phyloP scores from a whole-genome alignment of 1,140 invertebrate genomes.

The Conus betulinus region DNA sequence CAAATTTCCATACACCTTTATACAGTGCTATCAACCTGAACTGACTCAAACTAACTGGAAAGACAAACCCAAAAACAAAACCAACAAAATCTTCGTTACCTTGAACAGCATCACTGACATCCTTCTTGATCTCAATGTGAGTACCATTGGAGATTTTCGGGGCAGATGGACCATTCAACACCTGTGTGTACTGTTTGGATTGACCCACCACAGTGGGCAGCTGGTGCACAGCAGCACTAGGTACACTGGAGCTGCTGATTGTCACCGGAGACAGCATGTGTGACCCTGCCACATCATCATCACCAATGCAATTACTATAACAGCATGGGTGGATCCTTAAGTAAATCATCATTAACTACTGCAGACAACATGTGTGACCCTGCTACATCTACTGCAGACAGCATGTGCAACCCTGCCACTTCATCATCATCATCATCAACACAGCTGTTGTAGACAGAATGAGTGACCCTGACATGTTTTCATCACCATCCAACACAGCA shows the following conservation, averaged over 20 bases:
- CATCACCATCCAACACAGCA: no score
- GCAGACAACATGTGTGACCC: no score
- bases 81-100: constrained; percentile 33
- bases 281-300: constrained; percentile 57
- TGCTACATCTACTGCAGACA: constrained; percentile 38
- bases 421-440: not conserved
- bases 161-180: constrained; percentile 64
- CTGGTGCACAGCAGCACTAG: constrained; percentile 66
- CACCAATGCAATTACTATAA: not conserved
- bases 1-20: no score
- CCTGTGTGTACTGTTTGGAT: constrained; percentile 69
- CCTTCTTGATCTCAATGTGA: constrained; percentile 69
- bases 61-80: no score
- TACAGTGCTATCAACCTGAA: no score
- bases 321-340: no score
- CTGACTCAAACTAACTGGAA: no score
- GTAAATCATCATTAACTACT: no score
- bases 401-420: not conserved
- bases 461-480: no score
- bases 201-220: constrained; percentile 73
- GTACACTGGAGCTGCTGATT: constrained; percentile 45
- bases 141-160: constrained; percentile 65
- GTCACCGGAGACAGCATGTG: constrained; percentile 66
- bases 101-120: constrained; percentile 57
- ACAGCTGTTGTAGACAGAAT: no score